These are phyloP conservation scores for Nyctibius grandis DNA, from an alignment of 2,797 vertebrate species.

Conservation along the genomic window DNA sequence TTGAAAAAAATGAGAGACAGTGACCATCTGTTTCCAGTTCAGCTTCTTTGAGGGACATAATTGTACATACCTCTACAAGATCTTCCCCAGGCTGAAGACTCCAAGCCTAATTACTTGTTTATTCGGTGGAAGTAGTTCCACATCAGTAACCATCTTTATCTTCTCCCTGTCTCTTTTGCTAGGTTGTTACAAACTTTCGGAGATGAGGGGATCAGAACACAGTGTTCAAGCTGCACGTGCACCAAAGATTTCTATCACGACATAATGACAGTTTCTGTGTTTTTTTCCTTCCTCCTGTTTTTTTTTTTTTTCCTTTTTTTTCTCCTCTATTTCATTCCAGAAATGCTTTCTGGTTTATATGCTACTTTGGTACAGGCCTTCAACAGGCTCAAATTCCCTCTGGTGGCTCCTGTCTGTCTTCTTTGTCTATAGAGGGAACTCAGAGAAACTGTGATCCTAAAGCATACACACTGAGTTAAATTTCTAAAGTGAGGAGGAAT, in stretches of 20 bases:
- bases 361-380: not conserved
- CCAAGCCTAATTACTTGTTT: not conserved
- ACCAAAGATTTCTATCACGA: not conserved
- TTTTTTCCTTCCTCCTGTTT: rapidly evolving
- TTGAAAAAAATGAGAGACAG: not conserved
- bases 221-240: not conserved
- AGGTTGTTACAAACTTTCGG: not conserved
- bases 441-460: not conserved
- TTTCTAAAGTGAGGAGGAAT: not conserved
- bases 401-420: not conserved
- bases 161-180: not conserved
- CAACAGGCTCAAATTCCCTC: not conserved
- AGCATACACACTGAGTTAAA: not conserved
- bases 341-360: not conserved
- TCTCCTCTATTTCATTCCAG: not conserved
- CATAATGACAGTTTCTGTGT: not conserved
- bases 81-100: not conserved
- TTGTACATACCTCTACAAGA: not conserved
- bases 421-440: not conserved
- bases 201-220: not conserved
- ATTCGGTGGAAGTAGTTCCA: not conserved
- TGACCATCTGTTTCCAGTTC: not conserved
- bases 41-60: not conserved
- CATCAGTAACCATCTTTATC: not conserved
- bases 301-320: no score